These are phyloP conservation scores for Lepidurus couesii DNA, from an alignment of 1,140 invertebrate species.

Conservation along the genomic window DNA sequence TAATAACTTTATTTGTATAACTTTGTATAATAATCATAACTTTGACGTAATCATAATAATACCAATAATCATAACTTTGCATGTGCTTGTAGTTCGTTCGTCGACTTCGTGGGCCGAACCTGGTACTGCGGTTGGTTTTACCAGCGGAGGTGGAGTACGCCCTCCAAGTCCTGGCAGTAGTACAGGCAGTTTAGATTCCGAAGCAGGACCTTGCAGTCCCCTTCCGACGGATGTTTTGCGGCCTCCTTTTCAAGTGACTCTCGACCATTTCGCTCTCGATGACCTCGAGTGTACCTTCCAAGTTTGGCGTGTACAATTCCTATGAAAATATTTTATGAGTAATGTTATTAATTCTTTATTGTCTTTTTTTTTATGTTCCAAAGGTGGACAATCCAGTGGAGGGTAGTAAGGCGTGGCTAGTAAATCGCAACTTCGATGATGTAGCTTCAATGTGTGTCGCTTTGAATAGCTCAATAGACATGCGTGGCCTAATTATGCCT, in stretches of 20 bases:
- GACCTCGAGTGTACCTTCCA: not conserved
- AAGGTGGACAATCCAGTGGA: slow-evolving; percentile 17
- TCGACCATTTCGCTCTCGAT: not conserved
- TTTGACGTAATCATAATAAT: no score
- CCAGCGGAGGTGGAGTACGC: not conserved
- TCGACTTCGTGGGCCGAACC: not conserved
- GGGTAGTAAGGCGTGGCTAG: slow-evolving; percentile 3
- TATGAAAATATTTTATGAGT: not conserved
- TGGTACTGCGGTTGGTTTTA: slow-evolving; percentile 1
- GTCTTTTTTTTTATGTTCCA: not conserved
- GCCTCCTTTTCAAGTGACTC: not conserved
- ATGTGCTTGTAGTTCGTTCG: not conserved
- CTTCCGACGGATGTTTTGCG: not conserved
- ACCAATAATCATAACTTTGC: no score
- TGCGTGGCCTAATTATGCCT: not conserved
- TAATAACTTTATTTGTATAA: no score
- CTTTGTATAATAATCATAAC: no score
- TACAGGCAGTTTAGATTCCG: not conserved
- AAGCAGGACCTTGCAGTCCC: not conserved
- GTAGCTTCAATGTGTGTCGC: slow-evolving; percentile 3
- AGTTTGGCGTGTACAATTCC: not conserved
- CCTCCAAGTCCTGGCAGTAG: not conserved
- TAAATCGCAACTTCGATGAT: not conserved
- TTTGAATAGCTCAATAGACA: not conserved
- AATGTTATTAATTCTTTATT: not conserved